Evolutionary conservation across 1,140 invertebrate species (phyloP), one percentile per base, ranked within the genome.

Genomic region (Frieseomelitta varia): DNA sequence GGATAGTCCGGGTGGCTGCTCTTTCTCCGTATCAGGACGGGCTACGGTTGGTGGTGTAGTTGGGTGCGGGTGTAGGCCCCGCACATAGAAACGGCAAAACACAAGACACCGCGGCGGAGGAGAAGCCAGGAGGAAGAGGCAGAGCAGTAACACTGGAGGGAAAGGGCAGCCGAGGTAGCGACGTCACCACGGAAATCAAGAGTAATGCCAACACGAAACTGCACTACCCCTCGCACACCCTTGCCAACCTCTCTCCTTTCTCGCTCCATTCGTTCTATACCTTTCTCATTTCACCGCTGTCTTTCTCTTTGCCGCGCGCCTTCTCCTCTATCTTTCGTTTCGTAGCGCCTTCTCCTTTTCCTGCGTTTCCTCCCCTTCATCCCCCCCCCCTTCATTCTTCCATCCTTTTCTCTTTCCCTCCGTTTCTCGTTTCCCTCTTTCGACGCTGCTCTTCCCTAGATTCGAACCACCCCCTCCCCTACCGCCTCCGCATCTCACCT

Each of bases 181-280:
- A 92, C 93, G 94, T 94, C 94, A 94, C 93, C 92, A 90, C 94
- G 94, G 93, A 94, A 94, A 95, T 95, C 94, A 95, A 95, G 94
- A 95, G 93, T 94, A 94, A 94, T 94, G 94, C 94, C 94, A 94
- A 94, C 94, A 95, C 93, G 94, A 94, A 94, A 94, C 94, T 95
- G 94, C 94, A 94, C 94, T 95, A 94, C 94, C 93, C 94, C 94
- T 92, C 93, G 91, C 91, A 86, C 90, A 91, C 93, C 92, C 91
- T 92, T 90, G 87, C 92, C 88, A 80, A 88, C 80, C 69, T 78
- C 85, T 71, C 88, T 84, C 82, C 85, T 84, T 89, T 80, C 85
- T 89, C 87, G 81, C 87, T 85, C 65, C 83, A 75, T 81, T 88
- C 87, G 85, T 86, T 68, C 81, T 81, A 68, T 75, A 81, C 63